A percentile compares a stretch with the other conserved stretches of the same genome.
Conservation (phyloP, 2,888 invertebrate species). For the Furcula furcula region DNA sequence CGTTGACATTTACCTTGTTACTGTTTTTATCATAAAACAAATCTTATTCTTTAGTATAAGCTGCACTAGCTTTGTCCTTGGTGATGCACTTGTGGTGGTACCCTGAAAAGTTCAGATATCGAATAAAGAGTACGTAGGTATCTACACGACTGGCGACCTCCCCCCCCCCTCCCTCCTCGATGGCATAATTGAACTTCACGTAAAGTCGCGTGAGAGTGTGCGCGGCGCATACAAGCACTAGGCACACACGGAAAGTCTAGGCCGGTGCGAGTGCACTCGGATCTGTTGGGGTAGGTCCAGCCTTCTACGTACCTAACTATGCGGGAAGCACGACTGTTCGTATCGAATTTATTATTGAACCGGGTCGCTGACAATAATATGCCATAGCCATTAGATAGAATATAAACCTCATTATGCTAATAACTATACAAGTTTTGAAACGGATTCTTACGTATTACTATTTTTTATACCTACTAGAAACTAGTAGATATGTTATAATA, state of each 20-base stretch:
- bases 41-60: no score
- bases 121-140: conserved; percentile 15
- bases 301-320: conserved; percentile 18
- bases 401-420: no score
- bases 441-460: no score
- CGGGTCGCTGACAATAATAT: not conserved
- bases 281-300: conserved; percentile 57
- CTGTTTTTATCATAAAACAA: no score
- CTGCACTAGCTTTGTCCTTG: conserved; percentile 24
- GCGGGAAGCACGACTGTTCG: conserved; percentile 2
- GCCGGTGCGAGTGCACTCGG: conserved; percentile 37
- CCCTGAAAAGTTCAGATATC: conserved; percentile 22
- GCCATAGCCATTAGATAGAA: no score
- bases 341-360: conserved; percentile 11
- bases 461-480: no score
- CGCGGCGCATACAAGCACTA: conserved; percentile 27
- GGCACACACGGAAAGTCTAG: conserved; percentile 37
- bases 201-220: conserved; percentile 42
- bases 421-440: no score
- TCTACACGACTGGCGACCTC: conserved; percentile 7
- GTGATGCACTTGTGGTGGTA: conserved; percentile 14
- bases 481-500: no score
- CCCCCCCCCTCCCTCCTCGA: conserved; percentile 39
- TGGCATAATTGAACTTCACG: conserved; percentile 56
- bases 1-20: no score